Evolutionary conservation across 2,797 vertebrate species (phyloP).

Genomic region (Anableps anableps): DNA sequence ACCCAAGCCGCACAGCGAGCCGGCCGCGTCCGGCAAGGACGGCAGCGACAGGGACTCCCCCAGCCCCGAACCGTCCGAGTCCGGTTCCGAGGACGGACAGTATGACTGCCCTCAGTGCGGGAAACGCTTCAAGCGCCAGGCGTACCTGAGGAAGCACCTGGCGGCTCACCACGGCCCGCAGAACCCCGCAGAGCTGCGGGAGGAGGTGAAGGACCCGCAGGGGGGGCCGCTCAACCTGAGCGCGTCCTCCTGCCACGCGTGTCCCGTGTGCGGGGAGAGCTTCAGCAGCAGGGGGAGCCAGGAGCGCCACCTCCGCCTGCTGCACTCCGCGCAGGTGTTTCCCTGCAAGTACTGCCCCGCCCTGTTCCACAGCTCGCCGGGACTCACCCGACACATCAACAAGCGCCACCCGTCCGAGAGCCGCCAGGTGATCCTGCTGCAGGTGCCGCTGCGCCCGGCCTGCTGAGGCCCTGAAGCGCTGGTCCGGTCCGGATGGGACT

Average conservation of each 20-base stretch:
- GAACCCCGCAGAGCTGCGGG: slow-evolving; percentile 69
- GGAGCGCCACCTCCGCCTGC: slow-evolving; percentile 95
- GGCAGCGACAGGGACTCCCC: slow-evolving; percentile 90
- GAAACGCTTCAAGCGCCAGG: slow-evolving; percentile 94
- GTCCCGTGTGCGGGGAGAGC: slow-evolving; percentile 94
- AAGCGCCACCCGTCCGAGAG: slow-evolving; percentile 99
- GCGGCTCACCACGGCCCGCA: slow-evolving; percentile 86
- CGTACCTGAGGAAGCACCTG: slow-evolving; percentile 95
- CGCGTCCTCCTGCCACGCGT: slow-evolving; percentile 88
- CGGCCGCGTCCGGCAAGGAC: slow-evolving; percentile 76
- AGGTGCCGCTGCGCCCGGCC: slow-evolving; percentile 96
- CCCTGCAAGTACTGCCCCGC: slow-evolving; percentile 99
- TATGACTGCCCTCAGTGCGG: slow-evolving; percentile 93
- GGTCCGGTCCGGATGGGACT: not conserved
- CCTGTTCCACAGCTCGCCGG: slow-evolving; percentile 97
- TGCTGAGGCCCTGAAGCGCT: slow-evolving; percentile 75
- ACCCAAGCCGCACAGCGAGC: slow-evolving; percentile 67
- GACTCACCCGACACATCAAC: slow-evolving; percentile 99
- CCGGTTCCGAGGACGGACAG: slow-evolving; percentile 91
- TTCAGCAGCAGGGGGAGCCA: slow-evolving; percentile 91
- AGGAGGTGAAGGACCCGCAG: too few species aligned
- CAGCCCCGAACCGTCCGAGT: slow-evolving; percentile 89
- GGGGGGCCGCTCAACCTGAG: slow-evolving; percentile 71
- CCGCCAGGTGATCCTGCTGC: slow-evolving; percentile 96
- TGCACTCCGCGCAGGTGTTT: slow-evolving; percentile 95